Conservation (phyloP, 2,888 invertebrate genomes). For the Andrena fulva region DNA sequence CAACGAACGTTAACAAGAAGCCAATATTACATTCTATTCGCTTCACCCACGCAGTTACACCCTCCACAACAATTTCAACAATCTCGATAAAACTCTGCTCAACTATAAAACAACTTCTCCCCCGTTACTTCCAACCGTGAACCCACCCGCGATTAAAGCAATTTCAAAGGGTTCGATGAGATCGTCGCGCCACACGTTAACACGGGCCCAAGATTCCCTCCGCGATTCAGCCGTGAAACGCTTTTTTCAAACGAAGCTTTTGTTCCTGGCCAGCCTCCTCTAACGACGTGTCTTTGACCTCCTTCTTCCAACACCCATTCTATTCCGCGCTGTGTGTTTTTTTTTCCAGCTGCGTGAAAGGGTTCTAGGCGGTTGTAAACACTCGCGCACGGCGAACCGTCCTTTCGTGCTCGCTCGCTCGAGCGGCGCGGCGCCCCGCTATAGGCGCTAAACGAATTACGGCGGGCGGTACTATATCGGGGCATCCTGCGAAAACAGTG, state of each 20-base stretch:
- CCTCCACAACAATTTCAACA: no score
- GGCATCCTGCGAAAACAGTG: neutral
- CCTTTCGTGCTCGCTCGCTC: neutral
- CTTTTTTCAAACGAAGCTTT: constrained; percentile 7
- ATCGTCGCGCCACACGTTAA: neutral
- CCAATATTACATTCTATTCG: no score
- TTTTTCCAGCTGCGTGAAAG: neutral
- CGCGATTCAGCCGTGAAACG: neutral
- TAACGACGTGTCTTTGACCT: constrained; percentile 46
- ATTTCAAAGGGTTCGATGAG: neutral
- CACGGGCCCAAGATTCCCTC: neutral
- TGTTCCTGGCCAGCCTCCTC: neutral
- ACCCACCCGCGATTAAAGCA: neutral
- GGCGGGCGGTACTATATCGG: neutral
- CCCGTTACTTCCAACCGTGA: neutral
- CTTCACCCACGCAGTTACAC: no score
- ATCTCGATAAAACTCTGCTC: no score
- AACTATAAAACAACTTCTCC: neutral
- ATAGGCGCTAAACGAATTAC: constrained; percentile 20
- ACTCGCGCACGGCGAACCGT: neutral
- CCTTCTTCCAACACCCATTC: constrained; percentile 5
- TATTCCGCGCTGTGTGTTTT: neutral
- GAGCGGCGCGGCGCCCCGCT: neutral
- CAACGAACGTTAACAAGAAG: no score
- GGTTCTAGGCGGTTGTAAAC: neutral